Evolutionary conservation across 2,888 invertebrate species (phyloP).

Genomic region (Trichogramma evanescens): DNA sequence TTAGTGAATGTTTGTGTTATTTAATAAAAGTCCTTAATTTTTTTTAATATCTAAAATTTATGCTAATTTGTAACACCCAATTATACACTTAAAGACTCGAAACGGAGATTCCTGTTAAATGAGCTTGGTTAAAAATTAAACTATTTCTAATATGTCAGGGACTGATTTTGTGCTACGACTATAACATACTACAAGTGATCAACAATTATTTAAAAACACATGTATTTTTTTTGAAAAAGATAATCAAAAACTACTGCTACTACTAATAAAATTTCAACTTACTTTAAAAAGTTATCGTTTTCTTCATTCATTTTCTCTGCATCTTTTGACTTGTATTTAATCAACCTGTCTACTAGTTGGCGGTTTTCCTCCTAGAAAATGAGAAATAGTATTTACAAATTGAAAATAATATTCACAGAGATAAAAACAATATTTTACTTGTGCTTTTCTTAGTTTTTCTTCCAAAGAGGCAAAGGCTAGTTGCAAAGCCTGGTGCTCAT

Average conservation of each 20-base stretch:
- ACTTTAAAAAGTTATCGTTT: constrained; percentile 89
- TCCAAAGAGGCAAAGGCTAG: constrained; percentile 84
- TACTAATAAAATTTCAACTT: constrained; percentile 43
- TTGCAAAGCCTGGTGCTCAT: constrained; percentile 92
- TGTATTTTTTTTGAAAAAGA: neutral
- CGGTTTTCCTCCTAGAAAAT: constrained; percentile 74
- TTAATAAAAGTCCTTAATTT: no score
- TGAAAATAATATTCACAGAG: neutral
- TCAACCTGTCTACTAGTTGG: constrained; percentile 75
- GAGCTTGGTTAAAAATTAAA: no score
- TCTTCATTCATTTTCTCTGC: constrained; percentile 95
- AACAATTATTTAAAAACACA: no score
- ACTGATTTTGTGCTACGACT: no score
- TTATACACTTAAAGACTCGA: no score
- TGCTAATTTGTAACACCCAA: no score
- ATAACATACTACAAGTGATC: no score
- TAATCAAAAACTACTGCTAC: neutral
- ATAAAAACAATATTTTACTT: constrained; percentile 50
- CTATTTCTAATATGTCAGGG: no score
- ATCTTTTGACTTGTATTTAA: constrained; percentile 88
- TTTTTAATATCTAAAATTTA: no score
- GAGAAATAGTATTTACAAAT: constrained; percentile 4
- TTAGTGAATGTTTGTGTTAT: no score
- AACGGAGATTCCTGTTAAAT: no score
- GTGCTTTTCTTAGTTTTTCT: constrained; percentile 76